phyloP scores from a whole-genome alignment of 64 coral and sea anemone species.

The Acropora tenuis region DNA sequence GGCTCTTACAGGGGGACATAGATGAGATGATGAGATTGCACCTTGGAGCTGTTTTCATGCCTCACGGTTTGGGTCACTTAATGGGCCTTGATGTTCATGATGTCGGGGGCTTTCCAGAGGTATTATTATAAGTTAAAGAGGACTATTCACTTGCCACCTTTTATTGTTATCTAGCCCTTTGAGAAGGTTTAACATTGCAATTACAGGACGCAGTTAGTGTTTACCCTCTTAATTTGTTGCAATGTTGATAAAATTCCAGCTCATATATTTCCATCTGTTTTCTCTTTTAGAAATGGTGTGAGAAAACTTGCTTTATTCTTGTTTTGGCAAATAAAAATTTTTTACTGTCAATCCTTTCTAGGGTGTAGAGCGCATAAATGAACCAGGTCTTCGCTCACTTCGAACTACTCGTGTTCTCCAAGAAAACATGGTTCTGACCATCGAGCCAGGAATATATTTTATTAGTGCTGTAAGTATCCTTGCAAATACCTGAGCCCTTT shows the following conservation, averaged over 20 bases:
- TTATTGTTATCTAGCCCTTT: too few relatives aligned
- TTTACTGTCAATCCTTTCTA: not conserved
- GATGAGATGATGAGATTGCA: conserved; percentile 94
- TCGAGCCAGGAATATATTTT: conserved; percentile 98
- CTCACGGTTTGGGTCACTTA: conserved; percentile 96
- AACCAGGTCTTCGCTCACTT: conserved; percentile 86
- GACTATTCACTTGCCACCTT: too few relatives aligned
- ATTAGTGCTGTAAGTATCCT: conserved; percentile 66
- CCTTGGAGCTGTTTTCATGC: conserved; percentile 92
- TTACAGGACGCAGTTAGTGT: too few relatives aligned
- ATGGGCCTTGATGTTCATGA: conserved; percentile 94
- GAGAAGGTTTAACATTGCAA: too few relatives aligned
- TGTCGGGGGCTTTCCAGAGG: conserved; percentile 91
- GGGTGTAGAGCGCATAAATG: conserved; percentile 82
- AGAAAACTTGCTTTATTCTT: not conserved
- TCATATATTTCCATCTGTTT: too few relatives aligned
- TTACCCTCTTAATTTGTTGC: too few relatives aligned
- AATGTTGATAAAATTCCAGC: too few relatives aligned
- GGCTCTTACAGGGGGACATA: conserved; percentile 80
- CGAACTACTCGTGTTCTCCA: conserved; percentile 73
- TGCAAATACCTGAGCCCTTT: not conserved
- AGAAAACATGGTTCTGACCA: conserved; percentile 85
- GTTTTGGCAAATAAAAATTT: not conserved
- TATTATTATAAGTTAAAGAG: not conserved
- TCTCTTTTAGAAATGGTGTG: not conserved